phyloP scores from a whole-genome alignment of 2,888 invertebrate genomes.

The Sminthurinus aureus region DNA sequence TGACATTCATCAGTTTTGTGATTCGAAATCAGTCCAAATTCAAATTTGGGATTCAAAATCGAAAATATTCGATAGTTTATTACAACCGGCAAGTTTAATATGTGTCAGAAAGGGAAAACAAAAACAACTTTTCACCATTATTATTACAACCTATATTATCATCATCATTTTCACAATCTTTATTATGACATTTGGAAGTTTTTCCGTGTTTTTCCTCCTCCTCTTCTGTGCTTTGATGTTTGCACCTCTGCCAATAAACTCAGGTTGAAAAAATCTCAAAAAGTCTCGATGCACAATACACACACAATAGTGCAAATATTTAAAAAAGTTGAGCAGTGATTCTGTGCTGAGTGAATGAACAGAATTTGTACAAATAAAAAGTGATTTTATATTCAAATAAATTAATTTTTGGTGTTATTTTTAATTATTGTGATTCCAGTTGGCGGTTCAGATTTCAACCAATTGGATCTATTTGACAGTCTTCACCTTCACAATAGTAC shows the following conservation, averaged over 20 bases:
- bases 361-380: background rate
- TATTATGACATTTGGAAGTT: conserved; percentile 30
- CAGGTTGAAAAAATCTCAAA: background rate
- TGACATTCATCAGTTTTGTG: no score
- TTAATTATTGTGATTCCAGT: conserved; percentile 44
- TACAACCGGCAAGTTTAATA: conserved; percentile 52
- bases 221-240: background rate
- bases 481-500: conserved; percentile 80
- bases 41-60: background rate
- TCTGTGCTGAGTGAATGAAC: background rate
- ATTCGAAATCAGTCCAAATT: background rate
- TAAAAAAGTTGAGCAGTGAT: no score
- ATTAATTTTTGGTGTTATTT: conserved; percentile 7
- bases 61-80: no score
- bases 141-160: no score
- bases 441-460: conserved; percentile 60
- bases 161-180: no score
- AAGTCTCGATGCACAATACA: no score
- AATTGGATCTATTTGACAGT: conserved; percentile 80
- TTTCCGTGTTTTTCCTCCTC: conserved; percentile 17
- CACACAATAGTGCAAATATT: no score
- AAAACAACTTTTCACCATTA: background rate
- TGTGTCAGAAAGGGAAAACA: conserved; percentile 48
- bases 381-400: conserved; percentile 11
- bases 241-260: background rate